These are phyloP conservation scores for Psilopogon haemacephalus DNA, from an alignment of 2,113 vertebrate species.

Conservation along the genomic window DNA sequence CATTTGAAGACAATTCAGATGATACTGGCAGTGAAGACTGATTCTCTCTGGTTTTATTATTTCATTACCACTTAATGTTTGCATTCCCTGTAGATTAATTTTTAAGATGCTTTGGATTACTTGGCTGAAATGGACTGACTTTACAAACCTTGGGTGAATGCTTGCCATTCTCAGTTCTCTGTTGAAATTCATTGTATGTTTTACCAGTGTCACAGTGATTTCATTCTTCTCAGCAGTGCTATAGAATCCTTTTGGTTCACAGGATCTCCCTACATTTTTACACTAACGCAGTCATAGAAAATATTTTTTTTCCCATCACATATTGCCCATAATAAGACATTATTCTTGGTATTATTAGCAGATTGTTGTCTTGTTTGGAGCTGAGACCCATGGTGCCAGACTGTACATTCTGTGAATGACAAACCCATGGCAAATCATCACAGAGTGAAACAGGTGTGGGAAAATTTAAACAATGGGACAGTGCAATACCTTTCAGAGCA, in stretches of 20 bases:
- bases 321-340: fast-evolving
- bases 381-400: background rate
- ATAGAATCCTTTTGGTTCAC: background rate
- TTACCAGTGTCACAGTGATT: background rate
- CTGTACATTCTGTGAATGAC: background rate
- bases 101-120: conserved; percentile 19
- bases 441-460: background rate
- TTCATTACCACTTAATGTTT: background rate
- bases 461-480: background rate
- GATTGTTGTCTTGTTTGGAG: background rate
- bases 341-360: background rate
- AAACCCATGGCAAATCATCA: background rate
- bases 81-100: background rate
- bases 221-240: background rate
- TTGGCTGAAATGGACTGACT: background rate
- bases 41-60: conserved; percentile 2
- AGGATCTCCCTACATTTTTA: background rate
- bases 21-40: background rate
- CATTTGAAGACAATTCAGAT: background rate
- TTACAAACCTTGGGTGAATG: background rate
- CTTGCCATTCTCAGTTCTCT: background rate
- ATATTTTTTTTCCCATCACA: background rate
- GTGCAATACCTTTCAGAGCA: background rate
- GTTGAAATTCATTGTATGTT: background rate
- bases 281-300: background rate